Evolutionary conservation across 2,888 invertebrate genomes (phyloP).

Genomic region (Myopa testacea): DNA sequence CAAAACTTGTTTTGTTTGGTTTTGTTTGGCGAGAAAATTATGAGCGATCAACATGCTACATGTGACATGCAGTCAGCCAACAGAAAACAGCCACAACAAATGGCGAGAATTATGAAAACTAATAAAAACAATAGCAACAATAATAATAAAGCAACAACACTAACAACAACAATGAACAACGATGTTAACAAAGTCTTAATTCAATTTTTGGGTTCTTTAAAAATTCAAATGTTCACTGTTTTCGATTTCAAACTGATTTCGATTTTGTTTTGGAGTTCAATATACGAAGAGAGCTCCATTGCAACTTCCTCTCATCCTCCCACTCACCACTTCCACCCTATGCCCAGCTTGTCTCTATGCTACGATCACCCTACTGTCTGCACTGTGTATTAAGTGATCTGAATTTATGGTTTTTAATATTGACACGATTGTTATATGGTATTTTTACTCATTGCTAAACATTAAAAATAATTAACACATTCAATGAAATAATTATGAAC

Average conservation of each 20-base stretch:
- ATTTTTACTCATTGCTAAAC: not conserved
- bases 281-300: not conserved
- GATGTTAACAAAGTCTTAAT: conserved; percentile 17
- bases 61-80: conserved; percentile 2
- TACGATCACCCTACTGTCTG: not conserved
- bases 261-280: not conserved
- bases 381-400: not conserved
- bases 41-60: conserved; percentile 52
- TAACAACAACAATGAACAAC: not conserved
- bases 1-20: conserved; percentile 28
- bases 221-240: not conserved
- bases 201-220: conserved; percentile 13
- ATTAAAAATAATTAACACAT: not conserved
- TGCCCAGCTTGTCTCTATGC: conserved; percentile 9
- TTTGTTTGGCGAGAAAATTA: conserved; percentile 48
- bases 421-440: conserved; percentile 31
- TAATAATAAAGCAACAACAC: conserved; percentile 9
- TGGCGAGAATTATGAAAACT: conserved; percentile 10
- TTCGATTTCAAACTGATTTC: conserved; percentile 19
- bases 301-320: not conserved
- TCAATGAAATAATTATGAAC: not conserved
- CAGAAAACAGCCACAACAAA: conserved; percentile 34
- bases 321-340: conserved; percentile 9
- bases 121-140: conserved; percentile 14
- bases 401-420: conserved; percentile 20